These are phyloP conservation scores for Rhabdomys pumilio DNA, from an alignment of 2,797 vertebrate genomes.

Conservation along the genomic window DNA sequence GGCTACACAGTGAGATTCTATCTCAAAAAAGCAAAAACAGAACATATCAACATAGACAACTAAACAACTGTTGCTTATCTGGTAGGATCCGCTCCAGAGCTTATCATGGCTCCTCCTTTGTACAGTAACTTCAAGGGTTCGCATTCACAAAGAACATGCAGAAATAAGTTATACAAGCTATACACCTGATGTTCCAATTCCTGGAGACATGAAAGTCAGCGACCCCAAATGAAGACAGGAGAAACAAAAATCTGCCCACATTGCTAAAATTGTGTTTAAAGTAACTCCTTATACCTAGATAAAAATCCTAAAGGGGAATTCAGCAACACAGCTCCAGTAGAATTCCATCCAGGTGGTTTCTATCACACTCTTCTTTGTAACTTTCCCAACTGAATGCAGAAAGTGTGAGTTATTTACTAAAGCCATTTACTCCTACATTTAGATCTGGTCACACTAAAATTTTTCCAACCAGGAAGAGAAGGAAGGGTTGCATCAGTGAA, in stretches of 20 bases:
- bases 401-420: not conserved
- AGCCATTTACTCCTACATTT: not conserved
- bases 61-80: not conserved
- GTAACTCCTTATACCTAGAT: not conserved
- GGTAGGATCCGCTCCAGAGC: not conserved
- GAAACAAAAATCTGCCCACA: not conserved
- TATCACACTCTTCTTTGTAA: not conserved
- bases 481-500: not conserved
- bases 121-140: not conserved
- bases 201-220: not conserved
- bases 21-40: not conserved
- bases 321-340: not conserved
- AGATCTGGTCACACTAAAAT: not conserved
- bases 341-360: not conserved
- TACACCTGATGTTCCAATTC: not conserved
- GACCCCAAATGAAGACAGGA: not conserved
- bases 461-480: not conserved
- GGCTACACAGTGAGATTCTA: not conserved
- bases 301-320: not conserved
- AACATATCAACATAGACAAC: not conserved
- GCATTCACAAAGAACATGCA: not conserved
- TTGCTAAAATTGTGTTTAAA: slow-evolving; percentile 41
- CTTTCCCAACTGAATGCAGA: not conserved
- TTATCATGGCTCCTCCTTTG: not conserved
- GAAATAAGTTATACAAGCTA: not conserved